Conservation (phyloP, 2,797 vertebrate species). For the Hyperoplus immaculatus region DNA sequence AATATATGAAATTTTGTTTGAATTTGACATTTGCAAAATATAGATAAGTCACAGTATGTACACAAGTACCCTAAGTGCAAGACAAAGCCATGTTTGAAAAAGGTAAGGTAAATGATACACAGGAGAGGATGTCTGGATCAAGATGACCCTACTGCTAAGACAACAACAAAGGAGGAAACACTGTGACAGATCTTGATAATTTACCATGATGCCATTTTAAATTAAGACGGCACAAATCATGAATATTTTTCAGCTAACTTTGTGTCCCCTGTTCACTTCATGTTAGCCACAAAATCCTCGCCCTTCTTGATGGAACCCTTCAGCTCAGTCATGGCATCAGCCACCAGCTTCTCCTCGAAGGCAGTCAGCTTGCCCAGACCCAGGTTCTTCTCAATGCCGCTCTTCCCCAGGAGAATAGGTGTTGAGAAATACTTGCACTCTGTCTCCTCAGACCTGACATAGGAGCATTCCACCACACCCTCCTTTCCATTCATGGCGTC, state of each 20-base stretch:
- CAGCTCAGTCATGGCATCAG: slow-evolving; percentile 90
- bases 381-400: slow-evolving; percentile 97
- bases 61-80: slow-evolving; percentile 44
- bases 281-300: slow-evolving; percentile 94
- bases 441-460: slow-evolving; percentile 93
- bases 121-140: slow-evolving; percentile 15
- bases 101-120: background rate
- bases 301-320: slow-evolving; percentile 98
- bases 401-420: slow-evolving; percentile 96
- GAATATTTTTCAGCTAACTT: slow-evolving; percentile 38
- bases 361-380: slow-evolving; percentile 93
- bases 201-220: slow-evolving; percentile 58
- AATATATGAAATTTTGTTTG: slow-evolving; percentile 52
- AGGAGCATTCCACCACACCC: slow-evolving; percentile 95
- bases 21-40: slow-evolving; percentile 64
- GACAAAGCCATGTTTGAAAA: slow-evolving; percentile 42
- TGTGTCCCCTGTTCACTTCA: slow-evolving; percentile 87
- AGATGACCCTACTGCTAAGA: slow-evolving; percentile 39
- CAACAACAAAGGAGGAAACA: slow-evolving; percentile 66
- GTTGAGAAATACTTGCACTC: slow-evolving; percentile 98
- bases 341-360: slow-evolving; percentile 96
- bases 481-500: slow-evolving; percentile 98
- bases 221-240: slow-evolving; percentile 62
- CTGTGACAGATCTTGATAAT: slow-evolving; percentile 54
- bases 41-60: slow-evolving; percentile 63